A percentile compares a stretch with the other conserved stretches of the same genome.
Conservation (phyloP, 2,888 invertebrate species). For the Anarsia innoxiella region DNA sequence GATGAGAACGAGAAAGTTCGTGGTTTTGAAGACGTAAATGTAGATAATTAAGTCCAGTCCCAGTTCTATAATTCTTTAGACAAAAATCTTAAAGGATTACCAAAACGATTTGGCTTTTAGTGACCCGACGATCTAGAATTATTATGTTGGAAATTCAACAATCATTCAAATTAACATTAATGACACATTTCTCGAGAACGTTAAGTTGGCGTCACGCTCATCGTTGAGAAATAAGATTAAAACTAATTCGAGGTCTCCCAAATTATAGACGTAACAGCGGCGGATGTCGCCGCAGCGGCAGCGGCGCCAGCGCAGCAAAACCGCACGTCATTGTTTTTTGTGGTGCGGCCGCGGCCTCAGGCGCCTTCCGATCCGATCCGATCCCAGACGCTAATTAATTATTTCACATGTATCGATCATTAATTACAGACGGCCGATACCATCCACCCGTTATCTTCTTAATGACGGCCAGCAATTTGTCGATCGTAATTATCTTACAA, state of each 20-base stretch:
- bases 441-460: slow-evolving; percentile 61
- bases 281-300: slow-evolving; percentile 61
- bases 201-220: slow-evolving; percentile 66
- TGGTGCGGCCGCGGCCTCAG: slow-evolving; percentile 54
- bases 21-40: slow-evolving; percentile 31
- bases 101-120: slow-evolving; percentile 9
- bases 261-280: slow-evolving; percentile 67
- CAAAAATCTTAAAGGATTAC: slow-evolving; percentile 11
- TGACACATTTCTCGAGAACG: slow-evolving; percentile 65
- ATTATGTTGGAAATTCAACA: slow-evolving; percentile 42
- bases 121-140: slow-evolving; percentile 28
- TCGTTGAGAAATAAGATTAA: slow-evolving; percentile 61
- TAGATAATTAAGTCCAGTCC: slow-evolving; percentile 18
- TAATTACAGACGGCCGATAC: slow-evolving; percentile 62
- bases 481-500: slow-evolving; percentile 68
- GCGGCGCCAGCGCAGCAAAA: slow-evolving; percentile 63
- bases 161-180: slow-evolving; percentile 68
- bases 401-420: slow-evolving; percentile 74
- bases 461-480: slow-evolving; percentile 70
- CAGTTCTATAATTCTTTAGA: slow-evolving; percentile 13
- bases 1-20: slow-evolving; percentile 35
- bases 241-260: slow-evolving; percentile 71
- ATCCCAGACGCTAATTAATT: slow-evolving; percentile 68
- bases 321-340: slow-evolving; percentile 75
- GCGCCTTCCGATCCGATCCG: slow-evolving; percentile 53